Evolutionary conservation across 2,888 invertebrate genomes (phyloP).

Genomic region (Ferrisia virgata): DNA sequence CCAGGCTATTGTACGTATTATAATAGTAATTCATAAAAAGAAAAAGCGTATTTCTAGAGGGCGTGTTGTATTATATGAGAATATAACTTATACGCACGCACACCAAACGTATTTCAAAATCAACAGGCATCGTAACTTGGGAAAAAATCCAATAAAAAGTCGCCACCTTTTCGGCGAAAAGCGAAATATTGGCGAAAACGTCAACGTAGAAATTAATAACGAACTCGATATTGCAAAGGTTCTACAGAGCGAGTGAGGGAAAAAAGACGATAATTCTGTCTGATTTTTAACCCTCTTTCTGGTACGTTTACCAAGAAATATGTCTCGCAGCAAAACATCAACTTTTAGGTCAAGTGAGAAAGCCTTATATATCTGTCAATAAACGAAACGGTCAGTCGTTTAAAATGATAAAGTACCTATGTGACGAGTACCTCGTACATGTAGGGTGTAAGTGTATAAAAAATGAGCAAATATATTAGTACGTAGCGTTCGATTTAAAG

Average conservation of each 20-base stretch:
- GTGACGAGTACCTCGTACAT: not conserved
- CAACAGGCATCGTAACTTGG: constrained; percentile 5
- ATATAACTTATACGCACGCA: not conserved
- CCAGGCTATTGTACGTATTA: no score
- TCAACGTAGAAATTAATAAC: constrained; percentile 10
- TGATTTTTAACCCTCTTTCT: constrained; percentile 14
- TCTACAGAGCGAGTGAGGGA: not conserved
- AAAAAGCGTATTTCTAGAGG: not conserved
- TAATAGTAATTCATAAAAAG: not conserved
- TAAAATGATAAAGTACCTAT: constrained; percentile 19
- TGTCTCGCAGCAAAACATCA: constrained; percentile 5
- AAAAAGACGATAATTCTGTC: not conserved
- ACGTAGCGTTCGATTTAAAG: not conserved
- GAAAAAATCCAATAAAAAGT: constrained; percentile 15
- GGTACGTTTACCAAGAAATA: not conserved
- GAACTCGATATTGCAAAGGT: constrained; percentile 17
- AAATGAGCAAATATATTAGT: not conserved
- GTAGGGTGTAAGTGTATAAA: no score
- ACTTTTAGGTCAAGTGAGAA: constrained; percentile 22
- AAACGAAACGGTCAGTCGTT: constrained; percentile 9
- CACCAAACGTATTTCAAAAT: not conserved
- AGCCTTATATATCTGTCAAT: constrained; percentile 13
- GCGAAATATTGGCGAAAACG: not conserved
- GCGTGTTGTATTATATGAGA: not conserved
- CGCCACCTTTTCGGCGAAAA: not conserved